These are phyloP conservation scores for Myotis myotis DNA, from an alignment of 2,797 vertebrate species.

Conservation along the genomic window DNA sequence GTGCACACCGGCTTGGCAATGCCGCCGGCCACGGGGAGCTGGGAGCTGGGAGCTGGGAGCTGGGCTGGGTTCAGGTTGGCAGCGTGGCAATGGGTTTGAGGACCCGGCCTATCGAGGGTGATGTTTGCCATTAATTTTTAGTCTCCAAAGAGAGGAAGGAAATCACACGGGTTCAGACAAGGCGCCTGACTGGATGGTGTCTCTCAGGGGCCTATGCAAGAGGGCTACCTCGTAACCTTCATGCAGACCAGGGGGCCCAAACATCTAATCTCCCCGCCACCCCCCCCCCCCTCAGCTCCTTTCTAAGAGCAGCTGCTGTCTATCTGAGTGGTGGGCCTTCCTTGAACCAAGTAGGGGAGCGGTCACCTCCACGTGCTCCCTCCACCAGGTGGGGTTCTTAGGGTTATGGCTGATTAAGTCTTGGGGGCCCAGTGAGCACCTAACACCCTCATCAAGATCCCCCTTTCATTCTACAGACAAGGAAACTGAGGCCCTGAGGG, in stretches of 20 bases:
- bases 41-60: too few species aligned
- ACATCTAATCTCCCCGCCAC: rapidly evolving
- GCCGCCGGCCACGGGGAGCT: too few species aligned
- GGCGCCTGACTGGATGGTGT: background rate
- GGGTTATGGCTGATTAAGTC: background rate
- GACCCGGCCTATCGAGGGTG: background rate
- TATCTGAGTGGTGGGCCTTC: too few species aligned
- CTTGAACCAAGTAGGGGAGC: rapidly evolving
- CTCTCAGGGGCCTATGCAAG: background rate
- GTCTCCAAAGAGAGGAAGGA: background rate
- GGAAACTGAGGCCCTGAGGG: background rate
- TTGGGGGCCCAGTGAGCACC: rapidly evolving
- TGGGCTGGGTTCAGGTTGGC: too few species aligned
- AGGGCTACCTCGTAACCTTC: background rate
- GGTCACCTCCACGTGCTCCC: rapidly evolving
- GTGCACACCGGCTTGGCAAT: background rate
- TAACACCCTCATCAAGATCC: too few species aligned
- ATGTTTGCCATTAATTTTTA: rapidly evolving
- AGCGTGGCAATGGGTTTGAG: rapidly evolving
- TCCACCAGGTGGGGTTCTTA: background rate
- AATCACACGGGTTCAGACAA: background rate
- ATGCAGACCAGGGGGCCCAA: background rate
- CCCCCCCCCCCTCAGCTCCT: background rate
- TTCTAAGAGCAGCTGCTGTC: background rate
- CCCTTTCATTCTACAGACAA: too few species aligned